Base-by-base conservation (phyloP, 2,113 vertebrate species). In the Pseudopipra pipra region DNA sequence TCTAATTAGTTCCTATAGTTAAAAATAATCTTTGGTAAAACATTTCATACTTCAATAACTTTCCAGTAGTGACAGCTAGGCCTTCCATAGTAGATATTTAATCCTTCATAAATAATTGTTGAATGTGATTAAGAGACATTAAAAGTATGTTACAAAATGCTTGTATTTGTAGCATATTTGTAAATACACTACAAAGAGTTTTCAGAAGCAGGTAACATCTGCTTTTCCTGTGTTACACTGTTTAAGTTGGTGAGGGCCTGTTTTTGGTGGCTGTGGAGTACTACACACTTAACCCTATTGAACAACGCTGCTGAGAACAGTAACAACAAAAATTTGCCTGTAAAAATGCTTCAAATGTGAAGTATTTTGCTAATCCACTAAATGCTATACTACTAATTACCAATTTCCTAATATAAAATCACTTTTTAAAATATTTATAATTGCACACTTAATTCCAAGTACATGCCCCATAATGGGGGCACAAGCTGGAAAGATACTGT, bases 11-110 rank as follows among this genome's bases (percentile, higher is more conserved):
- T 54, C 41, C 39, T 80, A 79, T 4, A 73, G 54, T 31, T 88
- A 85, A 90, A 87, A 92, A 93, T 41, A 87, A 55, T 82, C 44
- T 84, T 89, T 85, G 24, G 16, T 75, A 81, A 85, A 75, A n/a
- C 12, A 59, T 63, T 95, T 89, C 52, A 72, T 35, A 84, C 65
- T 73, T 84, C 24, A 87, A 3, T 41, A 72, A 78, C 72, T 88
- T 95, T 89, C 52, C 68, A 89, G 73, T n/a, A 90, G 22, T 76
- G 56, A 49, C 63, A 81, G 39, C 31, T 51, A 84, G 43, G 39
- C 41, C 25, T 85, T 92, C 37, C 23, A 54, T 0, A 62, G 51
- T 17, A 72, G 56, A 72, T 74, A 75, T 19, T 89, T 81, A 87
- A 72, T 72, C 39, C 58, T 75, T 79, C 54, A 83, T 31, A 83